A percentile compares a stretch with the other conserved stretches of the same genome.
Conservation (phyloP, 2,888 invertebrate genomes). For the Meandrusa payeni region DNA sequence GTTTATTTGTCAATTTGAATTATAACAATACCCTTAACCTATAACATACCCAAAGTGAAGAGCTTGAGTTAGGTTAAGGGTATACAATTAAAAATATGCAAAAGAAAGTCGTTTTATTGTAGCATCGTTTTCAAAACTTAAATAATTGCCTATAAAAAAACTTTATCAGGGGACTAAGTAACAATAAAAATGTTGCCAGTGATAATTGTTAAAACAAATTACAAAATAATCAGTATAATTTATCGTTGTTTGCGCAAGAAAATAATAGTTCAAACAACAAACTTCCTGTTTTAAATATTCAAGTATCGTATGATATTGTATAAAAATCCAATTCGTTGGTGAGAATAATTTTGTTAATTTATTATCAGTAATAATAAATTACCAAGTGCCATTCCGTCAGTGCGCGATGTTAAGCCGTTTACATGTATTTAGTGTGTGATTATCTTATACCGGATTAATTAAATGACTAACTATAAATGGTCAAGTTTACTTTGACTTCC, state of each 20-base stretch:
- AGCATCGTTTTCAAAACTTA: constrained; percentile 1
- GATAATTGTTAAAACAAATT: constrained; percentile 23
- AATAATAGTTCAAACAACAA: constrained; percentile 20
- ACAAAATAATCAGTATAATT: constrained; percentile 21
- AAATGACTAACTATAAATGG: constrained; percentile 22
- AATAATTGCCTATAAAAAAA: constrained; percentile 7
- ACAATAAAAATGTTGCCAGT: constrained; percentile 16
- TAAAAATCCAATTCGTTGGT: constrained; percentile 23
- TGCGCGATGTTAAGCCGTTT: constrained; percentile 15
- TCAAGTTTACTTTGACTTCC: constrained; percentile 23
- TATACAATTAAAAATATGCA: constrained; percentile 2
- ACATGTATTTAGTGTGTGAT: constrained; percentile 16
- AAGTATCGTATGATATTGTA: constrained; percentile 7
- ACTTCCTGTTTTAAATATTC: constrained; percentile 19
- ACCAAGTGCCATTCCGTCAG: constrained; percentile 2
- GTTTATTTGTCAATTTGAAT: no score
- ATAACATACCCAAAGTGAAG: no score
- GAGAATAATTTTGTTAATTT: constrained; percentile 25
- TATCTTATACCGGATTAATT: constrained; percentile 22
- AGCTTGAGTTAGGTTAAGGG: no score
- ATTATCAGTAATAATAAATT: constrained; percentile 21
- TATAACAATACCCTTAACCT: no score
- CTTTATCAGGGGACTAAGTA: constrained; percentile 7
- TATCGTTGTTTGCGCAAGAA: constrained; percentile 24
- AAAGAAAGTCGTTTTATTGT: constrained; percentile 9